Evolutionary conservation across 2,888 invertebrate genomes (phyloP), one percentile per base, ranked within the genome.

Genomic region (Lepidochitona cinerea): DNA sequence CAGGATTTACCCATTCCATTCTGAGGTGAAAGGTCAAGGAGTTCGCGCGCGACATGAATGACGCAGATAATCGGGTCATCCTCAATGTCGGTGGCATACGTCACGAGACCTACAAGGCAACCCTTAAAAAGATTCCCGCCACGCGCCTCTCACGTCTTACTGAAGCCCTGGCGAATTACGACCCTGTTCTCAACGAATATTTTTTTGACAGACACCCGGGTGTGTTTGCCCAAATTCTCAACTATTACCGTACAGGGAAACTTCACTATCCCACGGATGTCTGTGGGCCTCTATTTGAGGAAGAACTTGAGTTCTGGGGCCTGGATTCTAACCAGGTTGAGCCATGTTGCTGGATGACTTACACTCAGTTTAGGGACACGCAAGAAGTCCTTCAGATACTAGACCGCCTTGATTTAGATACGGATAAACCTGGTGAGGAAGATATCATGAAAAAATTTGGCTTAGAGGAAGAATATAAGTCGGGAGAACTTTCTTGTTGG

Each of bases 261-360:
- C 94, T 99, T 80, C 99, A 99, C 92, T 99, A 99, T 92, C 99
- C 99, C 26, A 98, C 98, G 70, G 98, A 99, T 90, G 99, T 99
- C 0, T 99, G 99, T 91, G 99, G 99, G 65, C 99, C 99, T 71
- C 93, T 99, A 80, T 99, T 99, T 91, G 99, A 99, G 91, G 99
- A 99, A 90, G 99, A 99, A 91, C 93, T 99, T 83, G 99, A 99
- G 92, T 99, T 98, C 92, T 99, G 99, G 99, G 99, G 99, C 18
- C 93, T 99, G 83, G 99, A 99, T 91, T 96, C 99, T 49, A 99
- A 99, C 93, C 99, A 99, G 87, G 98, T 99, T 86, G 98, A 99
- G 91, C 99, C 99, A 5, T 99, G 99, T 92, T 99, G 99, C 92
- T 99, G 99, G 99, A 99, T 99, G 98, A 99, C 99, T 9, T 99